phyloP scores from a whole-genome alignment of 2,113 vertebrate species.

The Rana temporaria region DNA sequence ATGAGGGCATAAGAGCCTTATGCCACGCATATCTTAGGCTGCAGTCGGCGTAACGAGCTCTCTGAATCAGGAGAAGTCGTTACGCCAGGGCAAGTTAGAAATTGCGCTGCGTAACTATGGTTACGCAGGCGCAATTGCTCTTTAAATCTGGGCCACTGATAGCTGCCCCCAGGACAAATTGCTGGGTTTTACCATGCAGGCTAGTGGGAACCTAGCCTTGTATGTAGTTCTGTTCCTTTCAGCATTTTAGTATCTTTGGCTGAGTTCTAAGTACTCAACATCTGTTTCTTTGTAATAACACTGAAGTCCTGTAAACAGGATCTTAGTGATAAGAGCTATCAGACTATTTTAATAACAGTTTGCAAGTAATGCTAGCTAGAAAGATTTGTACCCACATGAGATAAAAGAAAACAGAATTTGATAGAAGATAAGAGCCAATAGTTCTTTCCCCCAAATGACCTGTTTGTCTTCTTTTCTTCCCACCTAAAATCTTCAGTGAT shows the following conservation, averaged over 20 bases:
- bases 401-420: conserved; percentile 38
- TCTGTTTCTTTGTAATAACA: conserved; percentile 7
- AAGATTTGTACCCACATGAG: conserved; percentile 10
- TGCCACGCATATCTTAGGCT: no score
- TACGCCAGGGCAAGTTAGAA: no score
- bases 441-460: not conserved
- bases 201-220: not conserved
- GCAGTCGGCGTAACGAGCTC: no score
- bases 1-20: no score
- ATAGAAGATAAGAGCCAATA: conserved; percentile 25
- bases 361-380: conserved; percentile 6
- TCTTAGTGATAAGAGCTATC: conserved; percentile 29
- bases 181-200: no score
- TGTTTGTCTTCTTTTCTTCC: conserved; percentile 18
- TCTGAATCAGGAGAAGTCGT: no score
- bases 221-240: not conserved
- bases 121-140: no score
- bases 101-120: no score
- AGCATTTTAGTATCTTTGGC: conserved; percentile 10
- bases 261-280: not conserved
- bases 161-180: no score
- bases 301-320: conserved; percentile 6
- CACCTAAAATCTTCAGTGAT: no score
- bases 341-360: conserved; percentile 16
- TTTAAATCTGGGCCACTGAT: no score